phyloP scores from a whole-genome alignment of 2,888 invertebrate genomes.

The Bombyx huttoni region DNA sequence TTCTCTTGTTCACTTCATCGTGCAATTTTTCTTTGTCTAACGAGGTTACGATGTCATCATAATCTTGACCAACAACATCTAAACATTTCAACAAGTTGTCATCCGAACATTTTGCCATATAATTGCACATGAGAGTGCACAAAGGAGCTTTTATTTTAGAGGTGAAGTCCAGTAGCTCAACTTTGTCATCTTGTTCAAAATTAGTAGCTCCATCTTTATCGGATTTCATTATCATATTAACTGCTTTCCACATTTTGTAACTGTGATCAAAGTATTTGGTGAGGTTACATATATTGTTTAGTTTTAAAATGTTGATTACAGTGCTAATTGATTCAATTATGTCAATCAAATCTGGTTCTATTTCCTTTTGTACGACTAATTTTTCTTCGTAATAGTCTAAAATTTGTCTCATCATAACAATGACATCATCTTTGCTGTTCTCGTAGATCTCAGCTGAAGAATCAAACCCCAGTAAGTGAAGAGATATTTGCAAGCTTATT shows the following conservation, averaged over 20 bases:
- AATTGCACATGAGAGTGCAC: slow-evolving; percentile 35
- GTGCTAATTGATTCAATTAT: slow-evolving; percentile 43
- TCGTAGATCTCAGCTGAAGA: slow-evolving; percentile 34
- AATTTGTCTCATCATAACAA: slow-evolving; percentile 35
- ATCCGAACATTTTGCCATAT: slow-evolving; percentile 40
- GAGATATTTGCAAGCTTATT: slow-evolving; percentile 43
- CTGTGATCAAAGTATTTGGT: slow-evolving; percentile 39
- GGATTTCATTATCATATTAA: slow-evolving; percentile 24
- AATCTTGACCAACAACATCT: slow-evolving; percentile 32
- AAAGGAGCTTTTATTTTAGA: slow-evolving; percentile 36
- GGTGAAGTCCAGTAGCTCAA: slow-evolving; percentile 31
- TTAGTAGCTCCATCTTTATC: slow-evolving; percentile 28
- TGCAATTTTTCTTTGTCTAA: slow-evolving; percentile 27
- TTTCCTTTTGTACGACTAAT: slow-evolving; percentile 39
- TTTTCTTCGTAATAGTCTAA: slow-evolving; percentile 48
- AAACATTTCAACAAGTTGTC: slow-evolving; percentile 30
- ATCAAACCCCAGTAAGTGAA: slow-evolving; percentile 48
- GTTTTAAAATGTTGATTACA: slow-evolving; percentile 30
- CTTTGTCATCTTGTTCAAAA: slow-evolving; percentile 38
- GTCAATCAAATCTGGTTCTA: slow-evolving; percentile 47
- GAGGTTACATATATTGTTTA: slow-evolving; percentile 26
- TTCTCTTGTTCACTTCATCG: slow-evolving; percentile 27
- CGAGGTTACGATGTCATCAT: slow-evolving; percentile 32
- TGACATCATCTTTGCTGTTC: slow-evolving; percentile 26
- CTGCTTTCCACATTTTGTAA: slow-evolving; percentile 46